Evolutionary conservation across 2,888 invertebrate genomes (phyloP).

Genomic region (Sinhomidia bicolor): DNA sequence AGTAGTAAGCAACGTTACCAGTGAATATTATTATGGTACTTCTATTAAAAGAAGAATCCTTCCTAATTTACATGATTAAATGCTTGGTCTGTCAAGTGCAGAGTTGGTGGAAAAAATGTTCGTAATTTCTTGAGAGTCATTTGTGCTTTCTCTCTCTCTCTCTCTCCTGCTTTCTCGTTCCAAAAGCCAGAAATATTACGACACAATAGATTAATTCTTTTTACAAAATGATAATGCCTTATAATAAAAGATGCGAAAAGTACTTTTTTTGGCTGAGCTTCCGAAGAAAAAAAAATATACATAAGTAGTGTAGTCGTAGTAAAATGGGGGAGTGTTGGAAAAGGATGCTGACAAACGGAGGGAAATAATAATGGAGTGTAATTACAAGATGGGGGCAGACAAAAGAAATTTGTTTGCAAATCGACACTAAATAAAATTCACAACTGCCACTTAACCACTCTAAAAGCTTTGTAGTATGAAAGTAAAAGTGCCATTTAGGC

Average conservation of each 20-base stretch:
- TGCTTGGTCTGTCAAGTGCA: constrained; percentile 72
- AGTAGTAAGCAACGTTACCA: background rate
- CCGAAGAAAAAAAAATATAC: background rate
- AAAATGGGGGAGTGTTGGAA: background rate
- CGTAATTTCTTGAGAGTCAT: constrained; percentile 64
- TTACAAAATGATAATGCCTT: background rate
- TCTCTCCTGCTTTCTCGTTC: constrained; percentile 35
- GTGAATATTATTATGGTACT: background rate
- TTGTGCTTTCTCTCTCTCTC: too few species aligned
- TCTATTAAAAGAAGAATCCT: constrained; percentile 47
- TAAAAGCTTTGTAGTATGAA: background rate
- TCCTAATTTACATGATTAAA: constrained; percentile 73
- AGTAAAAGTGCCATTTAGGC: background rate
- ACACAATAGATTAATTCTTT: constrained; percentile 58
- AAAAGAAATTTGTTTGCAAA: constrained; percentile 12
- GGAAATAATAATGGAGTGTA: constrained; percentile 11
- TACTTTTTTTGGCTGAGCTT: constrained; percentile 4
- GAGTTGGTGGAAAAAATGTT: constrained; percentile 60
- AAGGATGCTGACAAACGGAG: background rate
- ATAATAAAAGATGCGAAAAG: constrained; percentile 31
- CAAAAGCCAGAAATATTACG: constrained; percentile 33
- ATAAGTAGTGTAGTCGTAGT: too few species aligned
- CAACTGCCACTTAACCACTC: constrained; percentile 4
- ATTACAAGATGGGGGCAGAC: constrained; percentile 28
- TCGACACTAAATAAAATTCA: constrained; percentile 37